Percentiles rank a stretch among this genome's conserved stretches.
phyloP scores from a whole-genome alignment of 2,888 invertebrate species.

The Linnaemya tessellans region DNA sequence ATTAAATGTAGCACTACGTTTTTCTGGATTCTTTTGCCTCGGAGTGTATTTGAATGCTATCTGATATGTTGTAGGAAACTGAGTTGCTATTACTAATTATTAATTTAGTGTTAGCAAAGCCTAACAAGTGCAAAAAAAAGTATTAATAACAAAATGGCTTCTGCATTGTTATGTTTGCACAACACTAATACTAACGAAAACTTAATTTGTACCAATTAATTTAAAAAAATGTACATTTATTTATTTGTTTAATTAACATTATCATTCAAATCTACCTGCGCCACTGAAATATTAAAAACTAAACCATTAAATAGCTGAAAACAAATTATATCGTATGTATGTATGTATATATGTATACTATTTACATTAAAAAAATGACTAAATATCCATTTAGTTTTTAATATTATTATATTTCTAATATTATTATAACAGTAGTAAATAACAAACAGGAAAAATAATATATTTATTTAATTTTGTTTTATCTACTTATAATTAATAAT shows the following conservation, averaged over 20 bases:
- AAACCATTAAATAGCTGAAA: constrained; percentile 63
- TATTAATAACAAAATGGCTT: constrained; percentile 2
- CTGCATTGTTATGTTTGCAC: constrained; percentile 14
- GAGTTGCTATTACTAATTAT: constrained; percentile 63
- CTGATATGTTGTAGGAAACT: constrained; percentile 59
- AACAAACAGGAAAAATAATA: constrained; percentile 40
- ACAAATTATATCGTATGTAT: constrained; percentile 63
- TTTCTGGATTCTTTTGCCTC: not conserved
- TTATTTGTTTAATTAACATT: constrained; percentile 71
- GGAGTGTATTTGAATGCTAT: constrained; percentile 41
- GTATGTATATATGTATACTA: constrained; percentile 27
- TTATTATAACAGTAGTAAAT: constrained; percentile 40
- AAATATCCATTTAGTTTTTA: constrained; percentile 47
- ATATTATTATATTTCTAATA: constrained; percentile 47
- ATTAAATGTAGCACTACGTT: no score
- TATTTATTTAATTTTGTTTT: constrained; percentile 52
- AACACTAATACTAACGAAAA: constrained; percentile 30
- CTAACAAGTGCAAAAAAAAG: constrained; percentile 40
- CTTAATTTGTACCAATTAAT: constrained; percentile 29
- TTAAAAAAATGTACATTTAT: constrained; percentile 42
- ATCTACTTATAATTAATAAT: constrained; percentile 58
- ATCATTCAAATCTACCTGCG: constrained; percentile 43
- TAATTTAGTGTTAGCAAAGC: not conserved
- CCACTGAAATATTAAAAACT: constrained; percentile 40
- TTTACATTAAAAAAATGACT: constrained; percentile 41